phyloP scores from a whole-genome alignment of 2,113 vertebrate species.

The Mustelus asterias region DNA sequence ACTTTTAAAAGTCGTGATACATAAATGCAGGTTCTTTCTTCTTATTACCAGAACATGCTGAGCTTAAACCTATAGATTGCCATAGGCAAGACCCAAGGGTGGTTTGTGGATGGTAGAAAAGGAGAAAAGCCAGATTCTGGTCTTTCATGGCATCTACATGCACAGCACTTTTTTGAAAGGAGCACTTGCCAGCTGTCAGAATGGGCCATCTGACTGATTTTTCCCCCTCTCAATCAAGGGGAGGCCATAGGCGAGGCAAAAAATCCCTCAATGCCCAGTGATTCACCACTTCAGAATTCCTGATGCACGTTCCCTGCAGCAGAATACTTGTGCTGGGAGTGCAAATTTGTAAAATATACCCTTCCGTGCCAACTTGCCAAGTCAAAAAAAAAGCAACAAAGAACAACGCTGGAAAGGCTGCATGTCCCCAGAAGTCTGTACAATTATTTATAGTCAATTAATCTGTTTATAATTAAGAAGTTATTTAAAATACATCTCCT shows the following conservation, averaged over 20 bases:
- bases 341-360: constrained; percentile 1
- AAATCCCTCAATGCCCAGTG: background rate
- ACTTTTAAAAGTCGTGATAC: no score
- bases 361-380: background rate
- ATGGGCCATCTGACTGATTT: background rate
- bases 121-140: background rate
- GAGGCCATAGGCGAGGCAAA: background rate
- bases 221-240: background rate
- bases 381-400: background rate
- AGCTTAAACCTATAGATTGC: background rate
- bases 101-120: background rate
- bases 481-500: background rate
- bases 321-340: background rate
- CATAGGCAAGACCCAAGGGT: background rate
- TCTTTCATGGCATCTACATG: background rate
- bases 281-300: background rate
- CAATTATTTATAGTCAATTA: background rate
- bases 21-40: background rate
- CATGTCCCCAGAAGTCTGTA: background rate
- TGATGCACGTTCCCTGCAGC: background rate
- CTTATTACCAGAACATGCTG: background rate
- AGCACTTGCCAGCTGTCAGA: background rate
- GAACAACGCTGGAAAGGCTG: background rate
- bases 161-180: background rate
- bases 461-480: background rate